These are phyloP conservation scores for Nephotettix cincticeps DNA, from an alignment of 1,140 invertebrate species.

Conservation along the genomic window DNA sequence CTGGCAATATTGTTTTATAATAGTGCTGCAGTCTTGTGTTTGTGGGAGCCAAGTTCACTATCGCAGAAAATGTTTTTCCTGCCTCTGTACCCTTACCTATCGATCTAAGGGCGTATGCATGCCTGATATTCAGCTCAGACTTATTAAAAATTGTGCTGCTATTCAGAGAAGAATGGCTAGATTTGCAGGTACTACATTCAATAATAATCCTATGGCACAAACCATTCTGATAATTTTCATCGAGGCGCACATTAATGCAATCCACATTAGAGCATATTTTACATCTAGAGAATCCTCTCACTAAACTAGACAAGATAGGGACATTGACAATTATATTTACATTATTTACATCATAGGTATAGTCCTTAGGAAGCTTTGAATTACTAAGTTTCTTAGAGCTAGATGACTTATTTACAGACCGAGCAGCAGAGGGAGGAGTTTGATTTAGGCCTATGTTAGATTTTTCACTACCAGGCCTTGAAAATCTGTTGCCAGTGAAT, in stretches of 20 bases:
- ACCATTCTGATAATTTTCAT: conserved; percentile 2
- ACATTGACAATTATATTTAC: conserved; percentile 1
- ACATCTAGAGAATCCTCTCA: background rate
- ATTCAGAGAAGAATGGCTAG: background rate
- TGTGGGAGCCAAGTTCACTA: conserved; percentile 24
- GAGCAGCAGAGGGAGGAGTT: background rate
- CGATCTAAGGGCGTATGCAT: conserved; percentile 16
- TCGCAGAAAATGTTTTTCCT: conserved; percentile 26
- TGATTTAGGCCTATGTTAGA: background rate
- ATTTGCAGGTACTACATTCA: conserved; percentile 1
- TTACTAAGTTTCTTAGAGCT: background rate
- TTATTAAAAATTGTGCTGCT: background rate
- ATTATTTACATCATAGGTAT: background rate
- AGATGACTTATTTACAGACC: background rate
- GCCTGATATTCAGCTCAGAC: conserved; percentile 16
- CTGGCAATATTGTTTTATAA: conserved; percentile 10
- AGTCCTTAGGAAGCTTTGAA: background rate
- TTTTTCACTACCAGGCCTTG: background rate
- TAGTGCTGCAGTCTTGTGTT: conserved; percentile 12
- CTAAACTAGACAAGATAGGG: background rate
- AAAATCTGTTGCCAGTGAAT: background rate
- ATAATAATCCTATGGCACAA: background rate
- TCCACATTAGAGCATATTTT: background rate
- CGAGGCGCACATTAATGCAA: background rate
- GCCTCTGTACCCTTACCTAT: conserved; percentile 26